A percentile compares a stretch with the other conserved stretches of the same genome.
phyloP scores from a whole-genome alignment of 2,113 vertebrate genomes.

The Lagopus muta region DNA sequence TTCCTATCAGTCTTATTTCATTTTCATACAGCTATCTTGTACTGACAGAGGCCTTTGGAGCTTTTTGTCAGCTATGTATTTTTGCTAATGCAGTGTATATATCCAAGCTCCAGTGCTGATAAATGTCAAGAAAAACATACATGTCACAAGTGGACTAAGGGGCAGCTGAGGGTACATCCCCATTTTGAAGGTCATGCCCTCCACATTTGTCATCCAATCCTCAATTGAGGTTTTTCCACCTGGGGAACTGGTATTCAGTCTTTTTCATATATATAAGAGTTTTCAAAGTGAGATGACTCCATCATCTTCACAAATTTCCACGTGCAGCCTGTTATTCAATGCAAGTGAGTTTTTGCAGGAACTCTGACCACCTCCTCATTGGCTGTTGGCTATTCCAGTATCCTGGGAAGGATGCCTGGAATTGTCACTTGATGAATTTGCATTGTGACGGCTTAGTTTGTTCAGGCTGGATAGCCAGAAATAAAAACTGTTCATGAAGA shows the following conservation, averaged over 20 bases:
- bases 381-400: background rate
- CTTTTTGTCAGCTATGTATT: background rate
- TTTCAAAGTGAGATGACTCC: background rate
- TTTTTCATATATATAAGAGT: background rate
- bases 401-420: background rate
- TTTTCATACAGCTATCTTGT: slow-evolving; percentile 36
- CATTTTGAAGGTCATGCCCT: background rate
- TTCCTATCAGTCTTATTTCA: slow-evolving; percentile 26
- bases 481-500: background rate
- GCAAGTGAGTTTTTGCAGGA: background rate
- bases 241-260: background rate
- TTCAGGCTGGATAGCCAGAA: background rate
- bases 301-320: background rate
- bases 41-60: background rate
- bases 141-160: background rate
- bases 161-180: background rate
- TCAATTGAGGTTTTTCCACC: background rate
- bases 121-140: background rate
- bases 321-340: fast-evolving
- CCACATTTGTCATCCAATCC: background rate
- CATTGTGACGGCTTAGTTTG: background rate
- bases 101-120: background rate
- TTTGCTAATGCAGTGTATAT: background rate
- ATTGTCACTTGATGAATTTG: background rate
- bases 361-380: background rate